phyloP scores from a whole-genome alignment of 2,888 invertebrate species.

The Oscheius sp. region DNA sequence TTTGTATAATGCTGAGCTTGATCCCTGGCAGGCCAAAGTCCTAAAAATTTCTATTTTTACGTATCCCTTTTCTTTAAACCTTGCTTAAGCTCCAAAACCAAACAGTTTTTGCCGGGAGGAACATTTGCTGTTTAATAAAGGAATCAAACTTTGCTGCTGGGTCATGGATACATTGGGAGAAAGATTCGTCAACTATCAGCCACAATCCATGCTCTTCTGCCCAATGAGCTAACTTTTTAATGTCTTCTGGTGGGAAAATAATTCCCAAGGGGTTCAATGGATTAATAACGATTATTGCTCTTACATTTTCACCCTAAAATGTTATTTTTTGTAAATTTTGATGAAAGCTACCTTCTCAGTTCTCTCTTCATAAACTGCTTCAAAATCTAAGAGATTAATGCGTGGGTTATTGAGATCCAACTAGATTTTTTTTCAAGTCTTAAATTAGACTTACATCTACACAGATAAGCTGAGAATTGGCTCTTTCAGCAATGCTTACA shows the following conservation, averaged over 20 bases:
- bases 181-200: conserved; percentile 59
- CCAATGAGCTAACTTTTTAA: conserved; percentile 64
- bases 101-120: conserved; percentile 40
- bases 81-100: conserved; percentile 69
- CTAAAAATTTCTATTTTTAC: too few relatives aligned
- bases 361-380: conserved; percentile 20
- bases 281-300: conserved; percentile 65
- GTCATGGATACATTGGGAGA: conserved; percentile 49
- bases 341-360: background rate
- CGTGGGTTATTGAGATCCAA: conserved; percentile 8
- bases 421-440: conserved; percentile 14
- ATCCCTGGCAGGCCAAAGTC: conserved; percentile 61
- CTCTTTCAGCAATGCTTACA: conserved; percentile 61
- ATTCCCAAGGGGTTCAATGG: conserved; percentile 69
- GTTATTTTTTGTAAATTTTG: background rate
- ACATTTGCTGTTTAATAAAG: conserved; percentile 42
- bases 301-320: conserved; percentile 59
- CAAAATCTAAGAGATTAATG: background rate
- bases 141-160: conserved; percentile 46
- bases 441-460: conserved; percentile 37
- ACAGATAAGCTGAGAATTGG: conserved; percentile 45
- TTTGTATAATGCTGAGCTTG: conserved; percentile 51
- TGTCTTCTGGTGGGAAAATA: conserved; percentile 55
- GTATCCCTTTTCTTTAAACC: too few relatives aligned
- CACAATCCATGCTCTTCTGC: conserved; percentile 59